Percentiles rank a stretch among this genome's conserved stretches.
These are phyloP conservation scores for Drosophila trichaetosa DNA, from an alignment of 2,888 invertebrate genomes.

Conservation along the genomic window DNA sequence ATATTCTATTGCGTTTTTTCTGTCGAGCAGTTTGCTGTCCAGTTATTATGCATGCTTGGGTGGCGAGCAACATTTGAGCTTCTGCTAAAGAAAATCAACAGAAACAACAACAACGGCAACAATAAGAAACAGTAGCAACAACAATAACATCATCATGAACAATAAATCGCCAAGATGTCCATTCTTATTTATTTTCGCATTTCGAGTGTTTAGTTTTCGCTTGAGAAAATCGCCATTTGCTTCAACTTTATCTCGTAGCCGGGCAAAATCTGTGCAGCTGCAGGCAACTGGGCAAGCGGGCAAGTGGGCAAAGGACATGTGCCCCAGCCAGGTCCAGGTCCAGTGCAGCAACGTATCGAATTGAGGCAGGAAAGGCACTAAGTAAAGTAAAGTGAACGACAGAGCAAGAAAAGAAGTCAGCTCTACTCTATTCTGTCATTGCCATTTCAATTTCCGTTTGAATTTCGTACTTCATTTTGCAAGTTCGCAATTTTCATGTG, in stretches of 20 bases:
- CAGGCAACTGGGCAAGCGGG: conserved; percentile 31
- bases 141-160: conserved; percentile 50
- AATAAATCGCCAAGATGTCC: conserved; percentile 79
- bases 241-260: conserved; percentile 63
- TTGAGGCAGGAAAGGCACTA: conserved; percentile 48
- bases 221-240: conserved; percentile 79
- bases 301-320: conserved; percentile 50
- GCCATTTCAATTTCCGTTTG: conserved; percentile 83
- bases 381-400: conserved; percentile 37
- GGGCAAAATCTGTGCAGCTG: conserved; percentile 47
- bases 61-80: conserved; percentile 66
- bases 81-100: conserved; percentile 28
- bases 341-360: conserved; percentile 27
- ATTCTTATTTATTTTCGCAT: conserved; percentile 79
- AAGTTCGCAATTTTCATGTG: conserved; percentile 79
- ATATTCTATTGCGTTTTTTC: background rate
- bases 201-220: conserved; percentile 81
- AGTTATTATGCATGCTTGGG: conserved; percentile 73
- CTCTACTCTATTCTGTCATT: conserved; percentile 66
- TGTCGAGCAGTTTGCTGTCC: conserved; percentile 34
- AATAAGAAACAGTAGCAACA: background rate
- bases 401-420: conserved; percentile 36
- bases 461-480: conserved; percentile 83
- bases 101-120: conserved; percentile 5
- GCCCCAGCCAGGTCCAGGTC: conserved; percentile 25